Evolutionary conservation across 2,113 vertebrate genomes (phyloP).

Genomic region (Sula dactylatra): DNA sequence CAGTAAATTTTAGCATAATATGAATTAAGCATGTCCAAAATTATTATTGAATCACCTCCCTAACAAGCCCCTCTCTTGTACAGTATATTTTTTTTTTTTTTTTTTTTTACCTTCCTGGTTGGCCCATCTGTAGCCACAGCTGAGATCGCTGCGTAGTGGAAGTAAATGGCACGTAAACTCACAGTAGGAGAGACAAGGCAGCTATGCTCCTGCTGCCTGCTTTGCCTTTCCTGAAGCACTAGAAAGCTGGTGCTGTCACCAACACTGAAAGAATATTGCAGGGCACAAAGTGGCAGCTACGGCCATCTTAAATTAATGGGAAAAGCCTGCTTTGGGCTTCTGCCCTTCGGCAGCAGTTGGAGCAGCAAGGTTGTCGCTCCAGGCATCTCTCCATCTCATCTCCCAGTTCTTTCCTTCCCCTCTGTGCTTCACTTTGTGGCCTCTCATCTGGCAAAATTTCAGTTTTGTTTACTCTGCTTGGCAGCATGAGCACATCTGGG

Average conservation of each 20-base stretch:
- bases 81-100: background rate
- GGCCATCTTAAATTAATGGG: background rate
- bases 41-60: background rate
- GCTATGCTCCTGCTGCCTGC: background rate
- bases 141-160: background rate
- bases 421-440: background rate
- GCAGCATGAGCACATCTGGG: background rate
- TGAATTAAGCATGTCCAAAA: background rate
- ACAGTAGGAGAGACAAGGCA: background rate
- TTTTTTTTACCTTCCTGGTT: background rate
- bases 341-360: background rate
- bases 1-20: background rate
- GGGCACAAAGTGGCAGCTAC: background rate
- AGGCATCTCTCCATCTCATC: background rate
- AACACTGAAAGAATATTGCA: background rate
- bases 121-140: background rate
- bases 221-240: background rate
- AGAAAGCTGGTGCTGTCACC: background rate
- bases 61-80: background rate
- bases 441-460: background rate
- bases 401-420: background rate
- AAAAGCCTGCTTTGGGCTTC: background rate
- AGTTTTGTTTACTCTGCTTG: background rate
- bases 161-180: background rate
- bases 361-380: background rate